Evolutionary conservation across 2,888 invertebrate species (phyloP).

Genomic region (Trichacis sp.): DNA sequence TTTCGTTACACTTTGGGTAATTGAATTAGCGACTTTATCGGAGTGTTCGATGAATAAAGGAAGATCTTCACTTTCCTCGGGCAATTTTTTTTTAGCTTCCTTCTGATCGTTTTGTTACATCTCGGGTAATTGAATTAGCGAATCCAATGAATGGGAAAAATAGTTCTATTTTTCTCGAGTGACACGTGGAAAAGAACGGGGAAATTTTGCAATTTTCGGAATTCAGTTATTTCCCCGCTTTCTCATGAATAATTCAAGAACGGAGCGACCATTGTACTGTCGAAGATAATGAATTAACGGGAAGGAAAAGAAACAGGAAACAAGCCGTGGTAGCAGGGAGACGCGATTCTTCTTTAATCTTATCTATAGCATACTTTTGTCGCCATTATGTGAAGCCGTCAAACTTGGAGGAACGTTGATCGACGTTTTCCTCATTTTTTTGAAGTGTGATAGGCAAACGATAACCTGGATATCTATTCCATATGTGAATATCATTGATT

Average conservation of each 20-base stretch:
- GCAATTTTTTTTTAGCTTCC: neutral
- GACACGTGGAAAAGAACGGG: neutral
- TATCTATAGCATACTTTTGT: neutral
- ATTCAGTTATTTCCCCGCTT: neutral
- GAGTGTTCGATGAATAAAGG: too few species aligned
- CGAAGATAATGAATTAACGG: neutral
- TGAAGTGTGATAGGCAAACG: too few species aligned
- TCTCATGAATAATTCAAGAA: neutral
- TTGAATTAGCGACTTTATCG: neutral
- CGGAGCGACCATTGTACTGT: neutral
- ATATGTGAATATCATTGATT: too few species aligned
- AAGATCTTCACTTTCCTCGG: slow-evolving; percentile 11
- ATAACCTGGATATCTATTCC: too few species aligned
- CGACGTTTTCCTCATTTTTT: too few species aligned
- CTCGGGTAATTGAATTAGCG: neutral
- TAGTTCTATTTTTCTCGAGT: neutral
- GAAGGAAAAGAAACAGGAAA: neutral
- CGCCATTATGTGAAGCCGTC: slow-evolving; percentile 9
- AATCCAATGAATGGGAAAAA: neutral
- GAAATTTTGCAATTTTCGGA: slow-evolving; percentile 1
- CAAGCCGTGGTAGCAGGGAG: neutral
- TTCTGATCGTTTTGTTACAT: too few species aligned
- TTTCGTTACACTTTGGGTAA: neutral
- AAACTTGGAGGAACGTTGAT: too few species aligned
- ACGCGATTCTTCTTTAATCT: neutral